Conservation (phyloP, 2,888 invertebrate species). For the Zygogramma bicolorata region DNA sequence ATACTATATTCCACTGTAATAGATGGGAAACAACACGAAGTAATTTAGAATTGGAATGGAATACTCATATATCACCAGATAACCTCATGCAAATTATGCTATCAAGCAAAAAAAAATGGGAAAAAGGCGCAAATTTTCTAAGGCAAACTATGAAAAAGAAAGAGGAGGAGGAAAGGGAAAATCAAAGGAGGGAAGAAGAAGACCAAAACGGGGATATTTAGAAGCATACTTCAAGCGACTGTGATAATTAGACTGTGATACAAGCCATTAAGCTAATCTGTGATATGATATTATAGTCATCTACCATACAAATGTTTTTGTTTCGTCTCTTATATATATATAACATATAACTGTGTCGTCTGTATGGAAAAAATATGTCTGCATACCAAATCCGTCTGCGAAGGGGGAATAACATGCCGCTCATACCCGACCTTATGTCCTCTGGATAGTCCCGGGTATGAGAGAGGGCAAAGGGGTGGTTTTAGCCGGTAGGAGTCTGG, state of each 20-base stretch:
- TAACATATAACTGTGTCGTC: no score
- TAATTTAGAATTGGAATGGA: not conserved
- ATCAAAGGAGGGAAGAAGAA: not conserved
- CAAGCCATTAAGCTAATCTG: no score
- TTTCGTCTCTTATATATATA: no score
- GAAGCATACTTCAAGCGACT: no score
- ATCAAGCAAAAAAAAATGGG: not conserved
- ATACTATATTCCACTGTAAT: conserved; percentile 3
- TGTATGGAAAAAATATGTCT: no score
- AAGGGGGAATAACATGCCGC: not conserved
- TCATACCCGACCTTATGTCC: not conserved
- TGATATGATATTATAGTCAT: no score
- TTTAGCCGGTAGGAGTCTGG: conserved; percentile 6
- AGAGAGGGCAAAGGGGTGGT: not conserved
- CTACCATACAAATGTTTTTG: no score
- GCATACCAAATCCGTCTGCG: no score
- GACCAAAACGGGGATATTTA: not conserved
- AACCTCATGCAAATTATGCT: not conserved
- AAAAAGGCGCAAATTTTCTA: not conserved
- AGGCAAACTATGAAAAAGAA: not conserved
- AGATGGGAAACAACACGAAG: not conserved
- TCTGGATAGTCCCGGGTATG: not conserved
- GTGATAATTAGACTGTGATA: no score
- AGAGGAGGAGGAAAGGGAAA: not conserved
- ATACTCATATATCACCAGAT: not conserved